These are phyloP conservation scores for Anaspis maculata DNA, from an alignment of 2,888 invertebrate genomes.

Conservation along the genomic window DNA sequence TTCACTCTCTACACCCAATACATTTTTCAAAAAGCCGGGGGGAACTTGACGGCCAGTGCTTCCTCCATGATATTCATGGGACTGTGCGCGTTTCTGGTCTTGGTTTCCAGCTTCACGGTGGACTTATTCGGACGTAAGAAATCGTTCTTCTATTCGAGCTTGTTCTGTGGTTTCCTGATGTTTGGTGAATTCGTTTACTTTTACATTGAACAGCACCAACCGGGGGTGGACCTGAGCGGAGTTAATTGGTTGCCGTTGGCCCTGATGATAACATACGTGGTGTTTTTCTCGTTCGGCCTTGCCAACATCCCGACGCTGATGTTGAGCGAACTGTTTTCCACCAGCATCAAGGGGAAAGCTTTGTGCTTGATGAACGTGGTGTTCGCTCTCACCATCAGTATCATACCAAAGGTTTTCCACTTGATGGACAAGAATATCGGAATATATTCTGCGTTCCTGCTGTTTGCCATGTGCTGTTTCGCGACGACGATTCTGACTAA, in stretches of 20 bases:
- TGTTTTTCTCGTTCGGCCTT: constrained; percentile 25
- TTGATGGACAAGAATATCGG: constrained; percentile 25
- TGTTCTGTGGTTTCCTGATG: constrained; percentile 20
- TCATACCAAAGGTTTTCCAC: constrained; percentile 28
- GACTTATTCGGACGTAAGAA: constrained; percentile 23
- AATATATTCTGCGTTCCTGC: constrained; percentile 27
- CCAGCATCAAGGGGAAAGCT: constrained; percentile 25
- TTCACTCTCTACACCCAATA: constrained; percentile 29
- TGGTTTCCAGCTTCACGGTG: constrained; percentile 19
- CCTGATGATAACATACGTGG: constrained; percentile 26
- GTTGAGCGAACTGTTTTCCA: constrained; percentile 24
- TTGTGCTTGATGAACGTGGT: constrained; percentile 22
- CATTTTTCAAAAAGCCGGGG: constrained; percentile 33
- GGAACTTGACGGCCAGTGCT: constrained; percentile 25
- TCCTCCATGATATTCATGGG: constrained; percentile 25
- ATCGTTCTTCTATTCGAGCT: constrained; percentile 21
- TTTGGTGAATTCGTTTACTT: no score
- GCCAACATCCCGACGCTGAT: constrained; percentile 30
- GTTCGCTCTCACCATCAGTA: constrained; percentile 19
- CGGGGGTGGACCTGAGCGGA: no score
- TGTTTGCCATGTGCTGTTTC: constrained; percentile 25
- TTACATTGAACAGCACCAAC: no score
- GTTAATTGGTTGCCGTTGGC: constrained; percentile 33
- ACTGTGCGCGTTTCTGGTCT: constrained; percentile 16
- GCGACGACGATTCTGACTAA: constrained; percentile 23